Conservation (phyloP, 1,140 invertebrate genomes). For the Zaprionus nigranus region DNA sequence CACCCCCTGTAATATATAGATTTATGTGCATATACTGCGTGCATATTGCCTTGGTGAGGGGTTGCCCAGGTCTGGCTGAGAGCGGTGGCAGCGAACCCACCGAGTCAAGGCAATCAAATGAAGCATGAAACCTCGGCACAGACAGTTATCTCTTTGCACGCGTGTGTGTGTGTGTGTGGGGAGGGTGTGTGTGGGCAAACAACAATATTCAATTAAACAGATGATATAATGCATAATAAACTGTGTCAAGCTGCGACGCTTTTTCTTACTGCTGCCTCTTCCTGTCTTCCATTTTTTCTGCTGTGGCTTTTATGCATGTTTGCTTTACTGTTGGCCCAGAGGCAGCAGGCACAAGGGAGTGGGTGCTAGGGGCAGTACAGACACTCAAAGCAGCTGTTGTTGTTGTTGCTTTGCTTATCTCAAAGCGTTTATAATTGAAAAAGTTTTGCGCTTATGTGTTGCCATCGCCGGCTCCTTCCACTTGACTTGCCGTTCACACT, state of each 20-base stretch:
- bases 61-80: neutral
- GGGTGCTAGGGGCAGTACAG: neutral
- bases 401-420: slow-evolving; percentile 45
- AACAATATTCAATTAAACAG: slow-evolving; percentile 64
- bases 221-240: slow-evolving; percentile 51
- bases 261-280: slow-evolving; percentile 4
- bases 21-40: neutral
- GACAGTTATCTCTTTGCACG: neutral
- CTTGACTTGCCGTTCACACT: slow-evolving; percentile 68
- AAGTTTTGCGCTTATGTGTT: slow-evolving; percentile 62
- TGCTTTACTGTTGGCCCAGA: neutral
- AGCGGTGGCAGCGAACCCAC: neutral
- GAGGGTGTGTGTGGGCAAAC: slow-evolving; percentile 24
- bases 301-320: slow-evolving; percentile 18
- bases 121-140: slow-evolving; percentile 26
- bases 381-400: slow-evolving; percentile 25
- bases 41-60: neutral
- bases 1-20: neutral
- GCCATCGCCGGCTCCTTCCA: slow-evolving; percentile 39
- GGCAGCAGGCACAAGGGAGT: neutral
- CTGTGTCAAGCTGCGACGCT: slow-evolving; percentile 38
- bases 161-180: slow-evolving; percentile 5
- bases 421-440: slow-evolving; percentile 72
- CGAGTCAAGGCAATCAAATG: slow-evolving; percentile 12
- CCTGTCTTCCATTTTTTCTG: neutral